phyloP scores from a whole-genome alignment of 2,113 vertebrate species.

The Microtus oregoni region DNA sequence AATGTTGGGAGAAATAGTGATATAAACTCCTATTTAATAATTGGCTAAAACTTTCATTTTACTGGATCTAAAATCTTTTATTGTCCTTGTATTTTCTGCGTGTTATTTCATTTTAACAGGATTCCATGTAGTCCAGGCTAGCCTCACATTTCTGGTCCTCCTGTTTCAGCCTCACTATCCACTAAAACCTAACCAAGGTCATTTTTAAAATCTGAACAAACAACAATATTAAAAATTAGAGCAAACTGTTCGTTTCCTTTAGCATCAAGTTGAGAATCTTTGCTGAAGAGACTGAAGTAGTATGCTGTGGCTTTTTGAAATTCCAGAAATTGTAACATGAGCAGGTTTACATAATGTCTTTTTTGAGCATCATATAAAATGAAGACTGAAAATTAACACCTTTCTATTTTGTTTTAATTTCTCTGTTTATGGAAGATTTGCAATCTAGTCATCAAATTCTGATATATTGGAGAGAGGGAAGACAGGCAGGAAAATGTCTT shows the following conservation, averaged over 20 bases:
- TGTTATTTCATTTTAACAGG: neutral
- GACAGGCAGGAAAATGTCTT: neutral
- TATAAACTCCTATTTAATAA: neutral
- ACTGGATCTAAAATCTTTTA: neutral
- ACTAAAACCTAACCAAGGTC: neutral
- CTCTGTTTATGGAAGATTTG: neutral
- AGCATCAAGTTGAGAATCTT: neutral
- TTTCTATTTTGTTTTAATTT: neutral
- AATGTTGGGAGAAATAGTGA: neutral
- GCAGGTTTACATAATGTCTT: neutral
- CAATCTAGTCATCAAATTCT: neutral
- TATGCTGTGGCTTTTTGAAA: neutral
- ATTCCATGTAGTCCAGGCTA: neutral
- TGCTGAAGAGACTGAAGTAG: constrained; percentile 2
- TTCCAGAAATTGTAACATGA: neutral
- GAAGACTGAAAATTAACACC: neutral
- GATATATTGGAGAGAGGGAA: neutral
- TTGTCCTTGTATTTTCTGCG: neutral
- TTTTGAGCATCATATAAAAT: constrained; percentile 4
- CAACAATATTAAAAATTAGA: neutral
- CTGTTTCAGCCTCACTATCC: neutral
- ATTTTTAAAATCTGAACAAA: neutral
- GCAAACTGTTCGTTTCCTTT: neutral
- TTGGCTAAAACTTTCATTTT: neutral
- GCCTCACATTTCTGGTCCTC: neutral